A percentile compares a stretch with the other conserved stretches of the same genome.
Conservation (phyloP, 2,888 invertebrate genomes). For the Ypsolopha sequella region DNA sequence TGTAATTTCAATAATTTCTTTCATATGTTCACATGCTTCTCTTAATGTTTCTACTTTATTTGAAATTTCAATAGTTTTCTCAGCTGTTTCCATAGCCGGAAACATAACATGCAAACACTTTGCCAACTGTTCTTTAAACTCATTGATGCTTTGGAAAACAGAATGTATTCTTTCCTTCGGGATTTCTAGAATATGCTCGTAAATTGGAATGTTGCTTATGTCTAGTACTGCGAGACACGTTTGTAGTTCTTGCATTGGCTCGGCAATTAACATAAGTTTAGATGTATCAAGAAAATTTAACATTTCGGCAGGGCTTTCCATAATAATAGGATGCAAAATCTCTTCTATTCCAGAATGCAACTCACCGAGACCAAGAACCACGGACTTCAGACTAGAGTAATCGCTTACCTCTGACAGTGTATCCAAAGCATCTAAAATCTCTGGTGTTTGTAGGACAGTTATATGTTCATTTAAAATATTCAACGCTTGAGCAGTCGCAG, state of each 20-base stretch:
- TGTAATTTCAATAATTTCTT: slow-evolving; percentile 26
- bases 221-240: slow-evolving; percentile 46
- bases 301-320: slow-evolving; percentile 39
- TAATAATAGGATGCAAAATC: slow-evolving; percentile 41
- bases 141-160: slow-evolving; percentile 34
- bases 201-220: slow-evolving; percentile 46
- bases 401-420: slow-evolving; percentile 45
- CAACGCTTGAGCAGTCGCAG: slow-evolving; percentile 42
- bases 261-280: slow-evolving; percentile 39
- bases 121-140: slow-evolving; percentile 41
- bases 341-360: slow-evolving; percentile 40
- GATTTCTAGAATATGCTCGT: slow-evolving; percentile 45
- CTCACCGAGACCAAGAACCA: slow-evolving; percentile 33
- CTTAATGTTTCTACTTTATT: slow-evolving; percentile 36
- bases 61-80: slow-evolving; percentile 41
- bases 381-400: slow-evolving; percentile 40
- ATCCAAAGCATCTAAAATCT: slow-evolving; percentile 42
- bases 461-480: slow-evolving; percentile 44
- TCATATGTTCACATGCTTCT: slow-evolving; percentile 35
- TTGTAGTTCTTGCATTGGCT: slow-evolving; percentile 47
- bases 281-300: slow-evolving; percentile 23
- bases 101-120: slow-evolving; percentile 36
- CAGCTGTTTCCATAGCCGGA: slow-evolving; percentile 36
- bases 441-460: slow-evolving; percentile 37
- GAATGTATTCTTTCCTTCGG: slow-evolving; percentile 40